Conservation (phyloP, 1,140 invertebrate species). For the Drosophila novamexicana region DNA sequence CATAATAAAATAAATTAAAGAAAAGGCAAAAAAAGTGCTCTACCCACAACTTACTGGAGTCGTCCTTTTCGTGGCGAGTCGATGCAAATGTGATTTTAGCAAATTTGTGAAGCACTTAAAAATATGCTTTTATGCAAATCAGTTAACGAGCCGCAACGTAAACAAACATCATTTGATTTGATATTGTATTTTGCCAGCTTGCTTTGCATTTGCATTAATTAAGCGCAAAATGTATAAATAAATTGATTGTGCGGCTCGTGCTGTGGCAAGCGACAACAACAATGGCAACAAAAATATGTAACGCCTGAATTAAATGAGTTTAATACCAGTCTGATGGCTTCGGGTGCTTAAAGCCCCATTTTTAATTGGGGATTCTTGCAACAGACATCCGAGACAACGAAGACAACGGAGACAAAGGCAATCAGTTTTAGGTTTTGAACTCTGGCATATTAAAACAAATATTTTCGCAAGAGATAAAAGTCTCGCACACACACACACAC, state of each 20-base stretch:
- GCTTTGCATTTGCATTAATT: conserved; percentile 73
- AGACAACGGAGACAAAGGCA: conserved; percentile 1
- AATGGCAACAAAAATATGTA: conserved; percentile 35
- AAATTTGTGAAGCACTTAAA: conserved; percentile 16
- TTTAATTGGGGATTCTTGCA: conserved; percentile 35
- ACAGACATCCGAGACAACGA: conserved; percentile 2
- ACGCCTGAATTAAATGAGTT: conserved; percentile 60
- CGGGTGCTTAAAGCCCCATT: conserved; percentile 24
- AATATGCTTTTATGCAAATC: conserved; percentile 58
- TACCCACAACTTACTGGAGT: conserved; percentile 5
- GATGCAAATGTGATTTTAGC: conserved; percentile 7
- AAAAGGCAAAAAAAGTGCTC: too few species aligned
- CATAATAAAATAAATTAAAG: too few species aligned
- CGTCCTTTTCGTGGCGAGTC: neutral
- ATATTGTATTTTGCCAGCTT: conserved; percentile 16
- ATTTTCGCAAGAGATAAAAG: conserved; percentile 12
- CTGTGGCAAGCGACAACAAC: conserved; percentile 6
- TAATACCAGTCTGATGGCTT: conserved; percentile 67
- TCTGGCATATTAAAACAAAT: conserved; percentile 31
- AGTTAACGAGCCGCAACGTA: conserved; percentile 38
- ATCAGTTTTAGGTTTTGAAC: conserved; percentile 26
- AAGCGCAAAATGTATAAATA: conserved; percentile 71
- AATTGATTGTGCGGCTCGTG: conserved; percentile 71
- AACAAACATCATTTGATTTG: conserved; percentile 56
- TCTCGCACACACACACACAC: neutral